These are phyloP conservation scores for Trissolcus brochymenae DNA, from an alignment of 2,888 invertebrate species.

Conservation along the genomic window DNA sequence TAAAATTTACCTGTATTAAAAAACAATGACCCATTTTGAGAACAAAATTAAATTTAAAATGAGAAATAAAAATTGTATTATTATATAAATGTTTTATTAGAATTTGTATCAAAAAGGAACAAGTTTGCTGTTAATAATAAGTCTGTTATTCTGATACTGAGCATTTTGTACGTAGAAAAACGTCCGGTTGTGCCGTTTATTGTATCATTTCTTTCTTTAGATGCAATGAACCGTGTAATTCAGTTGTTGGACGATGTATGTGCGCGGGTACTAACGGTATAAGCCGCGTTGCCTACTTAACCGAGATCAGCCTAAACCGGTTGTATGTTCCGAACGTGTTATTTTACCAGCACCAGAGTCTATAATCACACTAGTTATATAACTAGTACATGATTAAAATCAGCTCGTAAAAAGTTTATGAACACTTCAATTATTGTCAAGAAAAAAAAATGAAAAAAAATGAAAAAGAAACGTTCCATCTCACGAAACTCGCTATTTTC, in stretches of 20 bases:
- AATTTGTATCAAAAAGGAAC: background rate
- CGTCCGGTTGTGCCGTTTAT: constrained; percentile 25
- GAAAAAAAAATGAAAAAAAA: background rate
- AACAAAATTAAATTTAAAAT: constrained; percentile 10
- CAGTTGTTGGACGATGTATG: constrained; percentile 49
- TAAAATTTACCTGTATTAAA: too few relatives aligned
- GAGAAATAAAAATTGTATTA: too few relatives aligned
- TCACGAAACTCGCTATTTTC: background rate
- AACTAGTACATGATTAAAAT: constrained; percentile 2
- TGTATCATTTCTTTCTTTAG: constrained; percentile 43
- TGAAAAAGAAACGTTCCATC: background rate
- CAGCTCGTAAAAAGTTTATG: too few relatives aligned
- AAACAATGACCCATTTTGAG: background rate
- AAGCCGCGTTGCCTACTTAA: constrained; percentile 43
- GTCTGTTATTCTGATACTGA: background rate
- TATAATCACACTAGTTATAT: background rate
- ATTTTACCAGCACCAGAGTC: background rate
- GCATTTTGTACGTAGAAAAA: constrained; percentile 2
- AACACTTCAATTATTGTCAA: too few relatives aligned
- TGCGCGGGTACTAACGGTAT: constrained; percentile 49
- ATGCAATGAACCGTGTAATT: constrained; percentile 53
- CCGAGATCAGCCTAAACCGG: constrained; percentile 56
- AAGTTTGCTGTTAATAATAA: too few relatives aligned
- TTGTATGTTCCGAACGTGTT: constrained; percentile 52
- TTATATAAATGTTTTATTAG: too few relatives aligned